These are phyloP conservation scores for Hyles euphorbiae DNA, from an alignment of 1,140 invertebrate species.

Conservation along the genomic window DNA sequence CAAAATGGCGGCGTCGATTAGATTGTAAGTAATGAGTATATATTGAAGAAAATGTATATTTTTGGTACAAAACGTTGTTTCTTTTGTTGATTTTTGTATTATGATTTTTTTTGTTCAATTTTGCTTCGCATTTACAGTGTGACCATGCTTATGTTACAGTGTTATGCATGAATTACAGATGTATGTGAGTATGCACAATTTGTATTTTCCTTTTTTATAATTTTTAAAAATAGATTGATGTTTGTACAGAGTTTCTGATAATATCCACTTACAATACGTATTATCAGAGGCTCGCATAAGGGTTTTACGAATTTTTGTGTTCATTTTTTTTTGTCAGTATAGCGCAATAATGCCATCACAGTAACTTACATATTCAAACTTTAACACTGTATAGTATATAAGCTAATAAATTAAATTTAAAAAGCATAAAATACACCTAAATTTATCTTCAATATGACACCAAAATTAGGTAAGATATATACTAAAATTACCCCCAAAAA, in stretches of 20 bases:
- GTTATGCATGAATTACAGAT: slow-evolving; percentile 68
- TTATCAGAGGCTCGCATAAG: slow-evolving; percentile 37
- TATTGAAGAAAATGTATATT: slow-evolving; percentile 55
- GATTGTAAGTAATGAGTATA: slow-evolving; percentile 68
- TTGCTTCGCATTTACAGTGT: slow-evolving; percentile 72
- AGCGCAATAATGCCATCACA: slow-evolving; percentile 20
- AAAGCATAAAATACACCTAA: slow-evolving; percentile 33
- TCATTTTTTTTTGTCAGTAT: too few species aligned
- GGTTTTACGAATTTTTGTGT: slow-evolving; percentile 31
- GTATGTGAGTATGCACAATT: slow-evolving; percentile 73
- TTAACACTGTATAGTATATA: slow-evolving; percentile 51
- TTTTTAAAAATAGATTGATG: slow-evolving; percentile 30
- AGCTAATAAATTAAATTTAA: slow-evolving; percentile 43
- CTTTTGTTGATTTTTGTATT: slow-evolving; percentile 34
- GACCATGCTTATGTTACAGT: slow-evolving; percentile 71
- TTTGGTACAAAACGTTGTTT: slow-evolving; percentile 66
- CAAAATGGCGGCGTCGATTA: slow-evolving; percentile 59
- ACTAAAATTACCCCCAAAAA: slow-evolving; percentile 10
- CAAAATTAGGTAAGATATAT: slow-evolving; percentile 58
- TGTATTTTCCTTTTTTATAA: slow-evolving; percentile 52
- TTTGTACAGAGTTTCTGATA: slow-evolving; percentile 53
- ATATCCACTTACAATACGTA: slow-evolving; percentile 26
- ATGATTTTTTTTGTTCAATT: slow-evolving; percentile 44
- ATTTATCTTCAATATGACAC: slow-evolving; percentile 63
- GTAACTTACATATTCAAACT: slow-evolving; percentile 53